Conservation (phyloP, 2,113 vertebrate genomes). For the Thunnus thynnus region DNA sequence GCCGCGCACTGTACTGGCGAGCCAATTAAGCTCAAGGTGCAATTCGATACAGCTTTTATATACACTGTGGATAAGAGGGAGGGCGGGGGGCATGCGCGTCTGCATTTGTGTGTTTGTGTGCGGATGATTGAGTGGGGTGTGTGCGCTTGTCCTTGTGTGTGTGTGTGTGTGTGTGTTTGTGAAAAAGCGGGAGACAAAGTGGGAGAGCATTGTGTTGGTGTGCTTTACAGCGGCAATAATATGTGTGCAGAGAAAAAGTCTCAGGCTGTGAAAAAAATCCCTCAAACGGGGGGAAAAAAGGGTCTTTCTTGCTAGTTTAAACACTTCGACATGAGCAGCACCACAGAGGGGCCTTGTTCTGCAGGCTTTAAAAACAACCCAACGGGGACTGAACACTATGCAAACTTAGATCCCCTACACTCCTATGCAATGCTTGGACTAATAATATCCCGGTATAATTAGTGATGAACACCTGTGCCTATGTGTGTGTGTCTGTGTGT, state of each 20-base stretch:
- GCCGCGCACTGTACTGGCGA: constrained; percentile 79
- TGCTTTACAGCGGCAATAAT: constrained; percentile 71
- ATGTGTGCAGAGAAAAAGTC: constrained; percentile 52
- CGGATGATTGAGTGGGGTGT: constrained; percentile 64
- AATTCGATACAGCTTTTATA: constrained; percentile 86
- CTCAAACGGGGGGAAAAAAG: constrained; percentile 34
- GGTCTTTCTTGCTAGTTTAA: constrained; percentile 64
- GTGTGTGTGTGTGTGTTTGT: constrained; percentile 48
- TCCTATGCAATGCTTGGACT: constrained; percentile 61
- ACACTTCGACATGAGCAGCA: constrained; percentile 68
- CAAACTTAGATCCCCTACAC: constrained; percentile 66
- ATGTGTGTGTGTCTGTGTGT: constrained; percentile 34
- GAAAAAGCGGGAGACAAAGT: constrained; percentile 61
- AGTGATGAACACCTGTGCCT: constrained; percentile 77
- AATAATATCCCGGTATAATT: constrained; percentile 81
- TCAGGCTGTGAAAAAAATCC: constrained; percentile 53
- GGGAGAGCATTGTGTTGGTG: constrained; percentile 71
- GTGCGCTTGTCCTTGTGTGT: constrained; percentile 7
- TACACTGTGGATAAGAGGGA: constrained; percentile 77
- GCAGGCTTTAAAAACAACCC: constrained; percentile 73
- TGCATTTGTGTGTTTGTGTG: constrained; percentile 68
- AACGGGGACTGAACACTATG: constrained; percentile 66
- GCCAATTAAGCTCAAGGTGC: constrained; percentile 85
- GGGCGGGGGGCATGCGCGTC: constrained; percentile 38
- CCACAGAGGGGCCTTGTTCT: constrained; percentile 80